Percentiles rank a stretch among this genome's conserved stretches.
Conservation (phyloP, 2,888 invertebrate species). For the Harpalus rubripes region DNA sequence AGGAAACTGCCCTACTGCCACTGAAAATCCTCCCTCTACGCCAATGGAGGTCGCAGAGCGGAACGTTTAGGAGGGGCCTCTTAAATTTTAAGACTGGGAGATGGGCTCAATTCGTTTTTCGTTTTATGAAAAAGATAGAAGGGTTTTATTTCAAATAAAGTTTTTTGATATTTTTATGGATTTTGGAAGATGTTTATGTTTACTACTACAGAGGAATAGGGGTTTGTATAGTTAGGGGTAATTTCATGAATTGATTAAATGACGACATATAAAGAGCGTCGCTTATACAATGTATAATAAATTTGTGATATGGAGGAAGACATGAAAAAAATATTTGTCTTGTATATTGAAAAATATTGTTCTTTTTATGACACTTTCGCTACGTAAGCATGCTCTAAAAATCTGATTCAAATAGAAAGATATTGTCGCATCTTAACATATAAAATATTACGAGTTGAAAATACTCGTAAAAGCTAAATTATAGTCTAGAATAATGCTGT, state of each 20-base stretch:
- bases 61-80: slow-evolving; percentile 30
- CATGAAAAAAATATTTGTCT: not conserved
- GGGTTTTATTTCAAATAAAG: slow-evolving; percentile 47
- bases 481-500: too few relatives aligned
- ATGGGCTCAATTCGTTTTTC: slow-evolving; percentile 36
- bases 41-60: slow-evolving; percentile 29
- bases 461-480: too few relatives aligned
- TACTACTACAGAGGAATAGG: not conserved
- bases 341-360: not conserved
- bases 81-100: slow-evolving; percentile 54
- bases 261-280: not conserved
- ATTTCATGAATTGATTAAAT: slow-evolving; percentile 18
- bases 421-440: too few relatives aligned
- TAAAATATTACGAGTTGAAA: too few relatives aligned
- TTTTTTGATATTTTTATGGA: slow-evolving; percentile 50
- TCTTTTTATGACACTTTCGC: too few relatives aligned
- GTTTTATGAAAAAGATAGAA: slow-evolving; percentile 21
- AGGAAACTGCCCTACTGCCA: not conserved
- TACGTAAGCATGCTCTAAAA: too few relatives aligned
- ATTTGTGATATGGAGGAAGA: not conserved
- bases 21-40: not conserved
- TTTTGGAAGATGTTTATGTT: slow-evolving; percentile 37
- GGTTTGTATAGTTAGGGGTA: slow-evolving; percentile 15
- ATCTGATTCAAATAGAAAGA: too few relatives aligned
- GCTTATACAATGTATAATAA: not conserved